Evolutionary conservation across 2,797 vertebrate species (phyloP), one percentile per base, ranked within the genome.

Genomic region (Clarias platycephalus): DNA sequence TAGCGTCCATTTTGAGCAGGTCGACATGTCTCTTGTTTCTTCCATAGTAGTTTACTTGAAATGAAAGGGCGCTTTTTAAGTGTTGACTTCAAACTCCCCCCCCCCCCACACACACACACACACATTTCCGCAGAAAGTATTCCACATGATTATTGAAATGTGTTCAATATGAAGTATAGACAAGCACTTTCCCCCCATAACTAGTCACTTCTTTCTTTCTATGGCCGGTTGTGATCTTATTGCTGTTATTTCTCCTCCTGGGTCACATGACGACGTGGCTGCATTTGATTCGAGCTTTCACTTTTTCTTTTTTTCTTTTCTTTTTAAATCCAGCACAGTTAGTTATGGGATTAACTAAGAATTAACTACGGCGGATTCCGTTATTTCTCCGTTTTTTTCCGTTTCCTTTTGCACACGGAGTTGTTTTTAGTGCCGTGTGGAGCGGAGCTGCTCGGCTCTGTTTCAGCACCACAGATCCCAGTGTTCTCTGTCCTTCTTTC

Each of bases 1-100:
- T 91, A 92, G 96, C 97, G 95, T 98, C 97, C 97, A 98, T 99
- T 97, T 99, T 98, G 97, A 97, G 95, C 92, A 93, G 94, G 95
- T 96, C 95, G 96, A 96, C 95, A 94, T 95, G 96, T 95, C 97
- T 98, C 96, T 78, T 95, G 96, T 95, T 97, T 98, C 96, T 93
- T 94, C 72, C 7, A 49, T 10, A 24, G 53, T 63, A 74, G n/a
- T 58, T 63, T 62, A 20, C 37, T 53, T 5, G 89, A 88, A 90
- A 92, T 5, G 89, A 89, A 90, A 92, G 85, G 80, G 85, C 80
- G 88, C 81, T 85, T 87, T 86, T 81, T 85, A 85, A 75, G 63
- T 82, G 34, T 64, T 64, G n/a, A 89, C 86, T 91, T 92, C 8
- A 22, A 62, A 22, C 5, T 22, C 3, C 8, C 26, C 12, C 58